Evolutionary conservation across 1,140 invertebrate genomes (phyloP).

Genomic region (Medauroidea extradentata): DNA sequence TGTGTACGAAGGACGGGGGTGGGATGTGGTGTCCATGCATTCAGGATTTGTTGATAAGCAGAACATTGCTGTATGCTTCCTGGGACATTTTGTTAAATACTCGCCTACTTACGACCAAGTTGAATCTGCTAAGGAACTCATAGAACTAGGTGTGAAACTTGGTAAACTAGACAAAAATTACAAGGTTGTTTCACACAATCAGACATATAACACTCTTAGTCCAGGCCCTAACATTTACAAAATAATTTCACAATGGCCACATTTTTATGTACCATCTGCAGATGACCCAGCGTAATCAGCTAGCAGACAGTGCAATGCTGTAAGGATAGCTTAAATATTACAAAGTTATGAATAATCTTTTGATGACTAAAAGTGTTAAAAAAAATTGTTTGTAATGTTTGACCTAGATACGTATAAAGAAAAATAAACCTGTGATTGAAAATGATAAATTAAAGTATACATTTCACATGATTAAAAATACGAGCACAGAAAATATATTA

Average conservation of each 20-base stretch:
- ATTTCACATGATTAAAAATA: too few species aligned
- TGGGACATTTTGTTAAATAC: constrained; percentile 46
- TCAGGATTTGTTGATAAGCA: constrained; percentile 59
- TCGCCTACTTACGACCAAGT: background rate
- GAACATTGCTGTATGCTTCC: constrained; percentile 70
- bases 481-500: too few species aligned
- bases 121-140: background rate
- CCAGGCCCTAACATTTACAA: background rate
- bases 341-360: too few species aligned
- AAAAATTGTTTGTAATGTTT: too few species aligned
- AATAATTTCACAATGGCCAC: background rate
- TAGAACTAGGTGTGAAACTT: background rate
- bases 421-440: too few species aligned
- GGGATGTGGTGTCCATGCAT: constrained; percentile 65
- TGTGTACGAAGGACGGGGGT: constrained; percentile 56
- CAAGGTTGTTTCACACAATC: background rate
- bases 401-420: too few species aligned
- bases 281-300: background rate
- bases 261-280: background rate
- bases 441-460: too few species aligned
- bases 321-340: too few species aligned
- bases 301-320: too few species aligned
- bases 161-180: background rate
- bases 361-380: too few species aligned
- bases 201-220: background rate